Conservation (phyloP, 1,140 invertebrate species). For the Calephelis nemesis region DNA sequence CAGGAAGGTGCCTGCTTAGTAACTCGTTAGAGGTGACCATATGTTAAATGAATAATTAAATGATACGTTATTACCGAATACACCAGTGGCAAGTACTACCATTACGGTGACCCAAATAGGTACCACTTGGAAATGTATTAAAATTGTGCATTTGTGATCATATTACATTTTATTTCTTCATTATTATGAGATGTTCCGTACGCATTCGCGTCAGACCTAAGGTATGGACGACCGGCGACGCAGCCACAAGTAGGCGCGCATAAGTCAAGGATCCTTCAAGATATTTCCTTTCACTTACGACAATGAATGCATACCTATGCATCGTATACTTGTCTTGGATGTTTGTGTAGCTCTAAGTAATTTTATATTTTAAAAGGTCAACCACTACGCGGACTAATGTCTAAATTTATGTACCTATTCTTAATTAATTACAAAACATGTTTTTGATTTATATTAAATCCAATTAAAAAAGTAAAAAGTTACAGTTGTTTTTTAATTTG, state of each 20-base stretch:
- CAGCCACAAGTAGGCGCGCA: slow-evolving; percentile 62
- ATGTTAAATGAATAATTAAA: too few relatives aligned
- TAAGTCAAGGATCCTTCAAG: slow-evolving; percentile 74
- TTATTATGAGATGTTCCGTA: slow-evolving; percentile 7
- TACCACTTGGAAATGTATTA: not conserved
- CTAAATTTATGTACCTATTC: not conserved
- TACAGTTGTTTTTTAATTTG: too few relatives aligned
- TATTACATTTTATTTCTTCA: not conserved
- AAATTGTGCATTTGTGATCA: not conserved
- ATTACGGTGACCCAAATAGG: too few relatives aligned
- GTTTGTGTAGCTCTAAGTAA: slow-evolving; percentile 45
- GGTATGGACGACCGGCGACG: slow-evolving; percentile 46
- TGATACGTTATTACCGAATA: too few relatives aligned
- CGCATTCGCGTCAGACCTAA: slow-evolving; percentile 34
- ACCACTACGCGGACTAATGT: slow-evolving; percentile 32
- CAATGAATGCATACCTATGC: slow-evolving; percentile 60
- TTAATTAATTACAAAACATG: not conserved
- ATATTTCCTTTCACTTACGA: slow-evolving; percentile 78
- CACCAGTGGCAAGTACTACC: too few relatives aligned
- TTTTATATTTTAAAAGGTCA: slow-evolving; percentile 43
- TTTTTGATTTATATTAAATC: not conserved
- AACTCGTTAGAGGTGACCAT: too few relatives aligned
- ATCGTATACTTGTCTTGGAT: slow-evolving; percentile 37
- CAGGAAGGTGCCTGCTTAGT: too few relatives aligned
- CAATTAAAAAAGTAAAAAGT: not conserved